Percentiles rank a stretch among this genome's conserved stretches.
Evolutionary conservation across 1,140 invertebrate genomes (phyloP).

Genomic region (Pararge aegeria): DNA sequence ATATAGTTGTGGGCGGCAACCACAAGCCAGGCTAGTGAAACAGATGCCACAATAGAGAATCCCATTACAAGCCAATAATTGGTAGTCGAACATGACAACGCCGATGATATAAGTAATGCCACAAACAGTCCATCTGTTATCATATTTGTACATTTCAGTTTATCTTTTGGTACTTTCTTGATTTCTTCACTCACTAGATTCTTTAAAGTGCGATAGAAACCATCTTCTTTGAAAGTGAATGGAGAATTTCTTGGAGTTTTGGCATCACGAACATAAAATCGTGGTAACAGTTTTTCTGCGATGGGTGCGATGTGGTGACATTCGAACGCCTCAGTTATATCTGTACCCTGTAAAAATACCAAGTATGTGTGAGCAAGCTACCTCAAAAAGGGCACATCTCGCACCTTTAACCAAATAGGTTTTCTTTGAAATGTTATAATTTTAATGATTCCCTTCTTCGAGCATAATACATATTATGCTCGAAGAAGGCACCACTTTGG

Average conservation of each 20-base stretch:
- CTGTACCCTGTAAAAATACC: conserved; percentile 79
- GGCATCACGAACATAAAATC: conserved; percentile 82
- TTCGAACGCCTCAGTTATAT: conserved; percentile 88
- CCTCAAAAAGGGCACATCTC: too few relatives aligned
- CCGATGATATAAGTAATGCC: conserved; percentile 41
- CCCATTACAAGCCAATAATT: conserved; percentile 45
- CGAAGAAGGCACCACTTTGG: too few relatives aligned
- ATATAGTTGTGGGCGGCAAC: conserved; percentile 90
- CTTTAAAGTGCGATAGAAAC: conserved; percentile 86
- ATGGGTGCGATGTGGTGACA: conserved; percentile 80
- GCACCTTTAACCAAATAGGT: too few relatives aligned
- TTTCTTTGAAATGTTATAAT: too few relatives aligned
- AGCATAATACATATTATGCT: too few relatives aligned
- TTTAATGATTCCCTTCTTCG: too few relatives aligned
- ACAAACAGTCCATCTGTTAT: conserved; percentile 56
- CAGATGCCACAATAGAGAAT: conserved; percentile 50
- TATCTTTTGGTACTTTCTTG: conserved; percentile 52
- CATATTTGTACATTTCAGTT: conserved; percentile 35
- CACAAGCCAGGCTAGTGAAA: conserved; percentile 80
- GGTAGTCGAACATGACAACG: conserved; percentile 45
- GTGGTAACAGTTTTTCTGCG: conserved; percentile 79
- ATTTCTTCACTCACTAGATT: conserved; percentile 79
- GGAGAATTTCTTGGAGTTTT: conserved; percentile 80
- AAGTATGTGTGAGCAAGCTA: too few relatives aligned
- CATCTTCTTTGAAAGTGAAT: conserved; percentile 84